phyloP scores from a whole-genome alignment of 1,140 invertebrate genomes.

The Chrysoperla carnea region DNA sequence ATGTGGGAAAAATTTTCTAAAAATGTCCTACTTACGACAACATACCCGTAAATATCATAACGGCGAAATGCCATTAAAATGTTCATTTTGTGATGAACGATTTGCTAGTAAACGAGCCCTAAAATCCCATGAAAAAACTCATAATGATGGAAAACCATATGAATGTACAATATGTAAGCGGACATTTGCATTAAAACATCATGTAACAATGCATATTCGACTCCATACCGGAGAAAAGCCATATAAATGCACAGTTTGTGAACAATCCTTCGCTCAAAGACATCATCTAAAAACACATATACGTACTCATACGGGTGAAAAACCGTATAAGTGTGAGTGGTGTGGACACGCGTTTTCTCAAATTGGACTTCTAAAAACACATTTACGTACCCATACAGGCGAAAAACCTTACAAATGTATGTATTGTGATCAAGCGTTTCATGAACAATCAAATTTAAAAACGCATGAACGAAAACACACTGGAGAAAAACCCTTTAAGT shows the following conservation, averaged over 20 bases:
- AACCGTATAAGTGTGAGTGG: slow-evolving; percentile 11
- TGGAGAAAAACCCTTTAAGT: slow-evolving; percentile 32
- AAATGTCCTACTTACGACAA: too few relatives aligned
- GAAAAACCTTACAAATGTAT: slow-evolving; percentile 53
- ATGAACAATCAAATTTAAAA: slow-evolving; percentile 13
- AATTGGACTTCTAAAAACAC: slow-evolving; percentile 61
- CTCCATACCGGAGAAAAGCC: slow-evolving; percentile 10
- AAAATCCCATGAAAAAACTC: too few relatives aligned
- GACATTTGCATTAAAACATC: too few relatives aligned
- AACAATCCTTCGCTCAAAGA: slow-evolving; percentile 31
- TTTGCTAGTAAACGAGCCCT: too few relatives aligned
- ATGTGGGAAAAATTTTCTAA: too few relatives aligned
- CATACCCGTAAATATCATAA: too few relatives aligned
- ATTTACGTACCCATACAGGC: slow-evolving; percentile 57
- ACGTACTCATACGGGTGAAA: slow-evolving; percentile 13
- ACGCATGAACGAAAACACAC: slow-evolving; percentile 27
- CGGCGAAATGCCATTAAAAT: too few relatives aligned
- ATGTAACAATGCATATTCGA: slow-evolving; percentile 4
- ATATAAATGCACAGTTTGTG: slow-evolving; percentile 6
- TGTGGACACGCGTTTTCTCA: slow-evolving; percentile 45
- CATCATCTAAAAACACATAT: slow-evolving; percentile 16
- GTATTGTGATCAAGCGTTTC: slow-evolving; percentile 47
- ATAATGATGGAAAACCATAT: too few relatives aligned
- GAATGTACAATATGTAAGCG: too few relatives aligned
- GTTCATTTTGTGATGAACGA: too few relatives aligned